Evolutionary conservation across 1,140 invertebrate genomes (phyloP).

Genomic region (Caenorhabditis tropicalis): DNA sequence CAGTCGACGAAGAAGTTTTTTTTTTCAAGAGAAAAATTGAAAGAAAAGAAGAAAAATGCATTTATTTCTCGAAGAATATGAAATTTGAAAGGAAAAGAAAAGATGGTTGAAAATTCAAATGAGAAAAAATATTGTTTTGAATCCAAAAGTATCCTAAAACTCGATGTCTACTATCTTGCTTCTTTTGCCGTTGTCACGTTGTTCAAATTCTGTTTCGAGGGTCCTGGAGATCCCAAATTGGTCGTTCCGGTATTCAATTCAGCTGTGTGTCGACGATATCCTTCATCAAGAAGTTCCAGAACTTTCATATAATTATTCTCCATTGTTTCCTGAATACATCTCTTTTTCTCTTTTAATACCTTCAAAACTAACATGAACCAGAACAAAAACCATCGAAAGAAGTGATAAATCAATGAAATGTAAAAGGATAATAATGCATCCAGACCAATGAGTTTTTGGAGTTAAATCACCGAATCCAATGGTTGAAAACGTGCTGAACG

Average conservation of each 20-base stretch:
- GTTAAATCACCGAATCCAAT: conserved; percentile 22
- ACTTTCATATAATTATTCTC: conserved; percentile 15
- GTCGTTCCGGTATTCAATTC: background rate
- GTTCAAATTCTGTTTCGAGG: background rate
- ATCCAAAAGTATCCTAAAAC: background rate
- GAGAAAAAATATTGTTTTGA: conserved; percentile 14
- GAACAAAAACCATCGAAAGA: conserved; percentile 10
- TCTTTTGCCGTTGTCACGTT: background rate
- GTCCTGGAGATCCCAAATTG: background rate
- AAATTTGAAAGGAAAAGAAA: too few relatives aligned
- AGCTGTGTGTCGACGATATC: background rate
- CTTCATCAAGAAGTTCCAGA: conserved; percentile 15
- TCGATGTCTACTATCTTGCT: background rate
- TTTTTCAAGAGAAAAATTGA: too few relatives aligned
- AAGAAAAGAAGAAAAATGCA: too few relatives aligned
- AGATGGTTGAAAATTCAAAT: background rate
- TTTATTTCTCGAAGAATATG: too few relatives aligned
- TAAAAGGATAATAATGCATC: background rate
- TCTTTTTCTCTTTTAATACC: background rate
- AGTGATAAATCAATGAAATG: conserved; percentile 13
- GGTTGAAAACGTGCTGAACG: conserved; percentile 8
- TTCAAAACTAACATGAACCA: background rate
- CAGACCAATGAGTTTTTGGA: background rate
- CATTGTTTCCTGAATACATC: background rate
- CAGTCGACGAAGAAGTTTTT: too few relatives aligned